These are phyloP conservation scores for Drosophila meridiana DNA, from an alignment of 2,888 invertebrate genomes.

Conservation along the genomic window DNA sequence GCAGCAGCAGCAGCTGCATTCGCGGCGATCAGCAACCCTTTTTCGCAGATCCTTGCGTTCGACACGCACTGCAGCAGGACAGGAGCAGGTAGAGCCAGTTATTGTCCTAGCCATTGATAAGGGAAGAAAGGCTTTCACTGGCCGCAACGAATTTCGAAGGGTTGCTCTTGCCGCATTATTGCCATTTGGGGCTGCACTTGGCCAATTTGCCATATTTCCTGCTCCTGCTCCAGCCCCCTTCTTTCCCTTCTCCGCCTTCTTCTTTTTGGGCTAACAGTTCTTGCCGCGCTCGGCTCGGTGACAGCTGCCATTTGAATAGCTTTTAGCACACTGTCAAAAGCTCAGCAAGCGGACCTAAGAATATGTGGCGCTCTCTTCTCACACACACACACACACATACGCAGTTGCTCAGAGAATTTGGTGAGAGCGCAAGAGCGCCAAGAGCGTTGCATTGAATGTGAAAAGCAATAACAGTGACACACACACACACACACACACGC, in stretches of 20 bases:
- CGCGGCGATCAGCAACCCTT: slow-evolving; percentile 38
- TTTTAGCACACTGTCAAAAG: slow-evolving; percentile 17
- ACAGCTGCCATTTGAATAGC: slow-evolving; percentile 28
- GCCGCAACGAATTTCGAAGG: slow-evolving; percentile 8
- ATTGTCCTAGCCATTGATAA: slow-evolving; percentile 33
- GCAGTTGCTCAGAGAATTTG: neutral
- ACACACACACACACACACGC: neutral
- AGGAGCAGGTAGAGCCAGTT: slow-evolving; percentile 31
- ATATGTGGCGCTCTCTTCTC: slow-evolving; percentile 1
- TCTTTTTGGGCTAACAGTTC: slow-evolving; percentile 1
- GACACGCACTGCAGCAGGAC: slow-evolving; percentile 39
- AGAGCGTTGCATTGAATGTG: slow-evolving; percentile 12
- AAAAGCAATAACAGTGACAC: slow-evolving; percentile 12
- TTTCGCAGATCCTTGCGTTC: slow-evolving; percentile 36
- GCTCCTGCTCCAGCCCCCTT: neutral
- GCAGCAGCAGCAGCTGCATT: slow-evolving; percentile 45
- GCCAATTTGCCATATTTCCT: slow-evolving; percentile 21
- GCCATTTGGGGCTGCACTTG: slow-evolving; percentile 12
- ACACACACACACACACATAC: neutral
- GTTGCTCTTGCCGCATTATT: slow-evolving; percentile 33
- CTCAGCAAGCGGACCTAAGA: neutral
- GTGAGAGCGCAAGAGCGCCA: neutral
- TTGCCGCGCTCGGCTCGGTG: slow-evolving; percentile 1
- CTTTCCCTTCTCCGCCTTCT: neutral
- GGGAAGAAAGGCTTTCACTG: slow-evolving; percentile 70